Evolutionary conservation across 2,888 invertebrate genomes (phyloP), one percentile per base, ranked within the genome.

Genomic region (Nomada hirtipes): DNA sequence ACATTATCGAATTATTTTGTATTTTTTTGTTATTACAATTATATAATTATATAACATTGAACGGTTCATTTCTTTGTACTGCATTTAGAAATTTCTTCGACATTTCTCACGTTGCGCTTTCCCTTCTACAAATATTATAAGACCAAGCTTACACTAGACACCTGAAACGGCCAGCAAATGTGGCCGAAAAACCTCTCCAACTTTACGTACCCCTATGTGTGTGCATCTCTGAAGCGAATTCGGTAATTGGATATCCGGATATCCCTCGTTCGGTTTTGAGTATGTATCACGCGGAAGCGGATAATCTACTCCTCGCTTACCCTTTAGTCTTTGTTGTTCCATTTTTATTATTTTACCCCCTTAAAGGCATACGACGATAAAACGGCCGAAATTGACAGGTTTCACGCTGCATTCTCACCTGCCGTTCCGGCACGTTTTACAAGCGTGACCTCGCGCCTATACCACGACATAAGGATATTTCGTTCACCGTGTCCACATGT

Each of bases 331-430:
- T 53, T 18, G 11, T 20, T 11, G 29, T 15, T 26, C 67, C 57
- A 18, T 71, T 23, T 18, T 64, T 70, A 55, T 73, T 64, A 77
- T 86, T 77, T 63, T 63, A 72, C 76, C 76, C 57, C 76, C 74
- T 80, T 73, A 68, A 79, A 69, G 77, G 80, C 88, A 84, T 79
- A 79, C 79, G 77, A 79, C 79, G 84, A 80, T 88, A 84, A 88
- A 84, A 84, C 83, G 86, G 72, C 53, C 55, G 88, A 85, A 82
- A 89, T 89, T 85, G 88, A 73, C 75, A 73, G 85, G 86, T 84
- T 88, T 88, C 80, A 73, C 83, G 84, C 73, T 64, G 79, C 78
- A 84, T 86, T 82, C 79, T 80, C 88, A 88, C 89, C 88, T 88
- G 88, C 86, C 89, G 59, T 80, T n/a, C 64, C 59, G 72, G 70